A percentile compares a stretch with the other conserved stretches of the same genome.
These are phyloP conservation scores for Drosophila dunni DNA, from an alignment of 1,140 invertebrate species.

Conservation along the genomic window DNA sequence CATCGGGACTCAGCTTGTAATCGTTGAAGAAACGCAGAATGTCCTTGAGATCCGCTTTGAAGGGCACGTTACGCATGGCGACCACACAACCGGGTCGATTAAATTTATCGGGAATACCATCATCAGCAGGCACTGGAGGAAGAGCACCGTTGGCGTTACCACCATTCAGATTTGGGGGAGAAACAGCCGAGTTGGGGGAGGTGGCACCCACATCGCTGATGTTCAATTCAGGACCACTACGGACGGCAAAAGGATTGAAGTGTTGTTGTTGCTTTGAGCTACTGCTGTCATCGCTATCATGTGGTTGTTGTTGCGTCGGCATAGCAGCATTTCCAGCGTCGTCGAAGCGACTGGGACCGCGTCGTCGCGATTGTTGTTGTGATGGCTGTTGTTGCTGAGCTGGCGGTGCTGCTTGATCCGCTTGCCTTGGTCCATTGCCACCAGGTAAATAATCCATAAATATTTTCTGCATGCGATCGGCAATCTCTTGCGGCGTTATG, in stretches of 20 bases:
- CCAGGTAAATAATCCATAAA: constrained; percentile 79
- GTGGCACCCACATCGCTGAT: constrained; percentile 19
- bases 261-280: constrained; percentile 54
- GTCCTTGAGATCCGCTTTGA: constrained; percentile 93
- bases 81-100: constrained; percentile 93
- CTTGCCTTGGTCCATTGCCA: constrained; percentile 48
- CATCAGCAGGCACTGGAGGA: background rate
- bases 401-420: constrained; percentile 2
- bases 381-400: constrained; percentile 19
- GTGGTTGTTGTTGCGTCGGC: constrained; percentile 4
- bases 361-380: constrained; percentile 50
- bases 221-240: constrained; percentile 7
- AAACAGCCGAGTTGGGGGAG: constrained; percentile 4
- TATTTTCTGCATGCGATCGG: constrained; percentile 74
- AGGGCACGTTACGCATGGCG: constrained; percentile 93
- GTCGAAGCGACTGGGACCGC: constrained; percentile 69
- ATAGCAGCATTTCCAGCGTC: constrained; percentile 30
- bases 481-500: constrained; percentile 88
- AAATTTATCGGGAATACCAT: constrained; percentile 87
- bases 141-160: background rate
- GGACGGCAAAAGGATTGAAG: constrained; percentile 64
- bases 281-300: constrained; percentile 34
- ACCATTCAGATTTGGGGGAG: background rate
- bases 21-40: constrained; percentile 94
- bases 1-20: constrained; percentile 90